Evolutionary conservation across 2,113 vertebrate species (phyloP).

Genomic region (Circaetus cinerascens): DNA sequence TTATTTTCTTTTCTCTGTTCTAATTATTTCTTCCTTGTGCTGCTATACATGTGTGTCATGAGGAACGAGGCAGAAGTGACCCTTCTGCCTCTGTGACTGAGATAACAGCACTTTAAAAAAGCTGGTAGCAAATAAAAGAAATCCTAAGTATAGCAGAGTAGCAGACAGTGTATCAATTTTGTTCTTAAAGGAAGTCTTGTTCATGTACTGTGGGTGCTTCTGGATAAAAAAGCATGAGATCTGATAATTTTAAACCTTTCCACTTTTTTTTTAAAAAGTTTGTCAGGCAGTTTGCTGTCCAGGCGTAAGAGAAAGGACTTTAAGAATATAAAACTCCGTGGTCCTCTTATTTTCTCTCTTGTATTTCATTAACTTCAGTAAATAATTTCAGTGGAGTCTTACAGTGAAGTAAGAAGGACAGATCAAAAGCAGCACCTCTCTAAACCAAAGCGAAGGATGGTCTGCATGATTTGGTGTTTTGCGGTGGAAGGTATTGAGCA

Average conservation of each 20-base stretch:
- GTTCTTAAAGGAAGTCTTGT: slow-evolving; percentile 21
- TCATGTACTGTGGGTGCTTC: background rate
- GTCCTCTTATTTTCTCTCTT: background rate
- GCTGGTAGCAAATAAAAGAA: background rate
- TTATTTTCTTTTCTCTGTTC: background rate
- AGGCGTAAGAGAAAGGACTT: background rate
- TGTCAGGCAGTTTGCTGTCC: background rate
- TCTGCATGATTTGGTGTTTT: background rate
- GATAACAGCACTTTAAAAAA: slow-evolving; percentile 11
- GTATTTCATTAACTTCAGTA: background rate
- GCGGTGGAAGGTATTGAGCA: background rate
- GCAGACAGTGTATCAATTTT: background rate
- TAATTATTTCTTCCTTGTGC: background rate
- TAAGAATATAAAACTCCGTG: background rate
- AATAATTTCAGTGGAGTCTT: background rate
- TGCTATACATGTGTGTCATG: background rate
- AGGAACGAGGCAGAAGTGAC: background rate
- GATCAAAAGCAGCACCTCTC: background rate
- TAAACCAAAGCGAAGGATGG: background rate
- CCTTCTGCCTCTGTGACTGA: slow-evolving; percentile 17
- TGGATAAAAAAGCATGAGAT: background rate
- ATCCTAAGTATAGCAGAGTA: background rate
- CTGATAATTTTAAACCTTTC: background rate
- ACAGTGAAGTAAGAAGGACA: background rate
- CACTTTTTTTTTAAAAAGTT: background rate